These are phyloP conservation scores for Margarornis squamiger DNA, from an alignment of 2,797 vertebrate genomes.

Conservation along the genomic window DNA sequence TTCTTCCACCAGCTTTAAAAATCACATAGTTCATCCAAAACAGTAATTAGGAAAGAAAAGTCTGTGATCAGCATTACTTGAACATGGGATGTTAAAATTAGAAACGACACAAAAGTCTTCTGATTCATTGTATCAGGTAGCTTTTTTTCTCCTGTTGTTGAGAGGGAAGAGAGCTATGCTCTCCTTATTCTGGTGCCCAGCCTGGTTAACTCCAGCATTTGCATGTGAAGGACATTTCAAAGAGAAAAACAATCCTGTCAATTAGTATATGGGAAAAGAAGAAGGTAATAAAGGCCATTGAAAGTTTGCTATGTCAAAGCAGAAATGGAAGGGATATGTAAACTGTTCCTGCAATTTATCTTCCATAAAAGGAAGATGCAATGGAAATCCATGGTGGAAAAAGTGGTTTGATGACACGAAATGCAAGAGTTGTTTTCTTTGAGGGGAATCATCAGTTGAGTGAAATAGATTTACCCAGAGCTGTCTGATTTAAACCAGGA, in stretches of 20 bases:
- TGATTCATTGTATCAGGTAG: background rate
- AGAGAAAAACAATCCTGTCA: background rate
- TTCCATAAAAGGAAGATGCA: background rate
- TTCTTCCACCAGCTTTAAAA: slow-evolving; percentile 12
- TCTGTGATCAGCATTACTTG: slow-evolving; percentile 10
- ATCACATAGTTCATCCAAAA: slow-evolving; percentile 3
- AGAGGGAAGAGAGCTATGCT: background rate
- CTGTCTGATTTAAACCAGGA: background rate
- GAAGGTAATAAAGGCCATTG: background rate
- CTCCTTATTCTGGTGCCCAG: background rate
- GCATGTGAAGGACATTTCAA: background rate
- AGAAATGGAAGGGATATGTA: background rate
- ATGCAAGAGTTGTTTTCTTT: background rate
- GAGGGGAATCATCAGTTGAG: background rate
- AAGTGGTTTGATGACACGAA: background rate
- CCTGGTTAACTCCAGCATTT: background rate
- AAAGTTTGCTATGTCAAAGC: background rate
- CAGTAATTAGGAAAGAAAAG: slow-evolving; percentile 17
- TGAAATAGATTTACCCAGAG: background rate
- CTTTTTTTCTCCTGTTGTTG: background rate
- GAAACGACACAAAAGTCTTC: background rate
- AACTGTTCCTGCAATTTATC: background rate
- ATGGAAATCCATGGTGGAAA: background rate
- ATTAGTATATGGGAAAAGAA: background rate
- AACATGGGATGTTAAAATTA: background rate